These are phyloP conservation scores for Euleptes europaea DNA, from an alignment of 2,113 vertebrate genomes.

Conservation along the genomic window DNA sequence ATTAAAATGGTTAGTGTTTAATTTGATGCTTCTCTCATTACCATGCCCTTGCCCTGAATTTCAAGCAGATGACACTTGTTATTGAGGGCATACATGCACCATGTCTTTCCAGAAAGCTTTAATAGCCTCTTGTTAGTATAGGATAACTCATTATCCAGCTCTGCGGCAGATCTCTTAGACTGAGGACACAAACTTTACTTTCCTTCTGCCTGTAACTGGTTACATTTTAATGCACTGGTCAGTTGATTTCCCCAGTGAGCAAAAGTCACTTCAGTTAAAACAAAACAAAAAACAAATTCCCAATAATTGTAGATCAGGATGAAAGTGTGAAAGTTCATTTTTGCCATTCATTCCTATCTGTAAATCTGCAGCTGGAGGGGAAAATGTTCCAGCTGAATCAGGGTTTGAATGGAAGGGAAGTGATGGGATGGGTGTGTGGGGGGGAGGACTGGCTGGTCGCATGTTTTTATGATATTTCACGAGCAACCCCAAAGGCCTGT, in stretches of 20 bases:
- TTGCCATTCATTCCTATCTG: neutral
- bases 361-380: neutral
- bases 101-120: neutral
- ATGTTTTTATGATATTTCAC: neutral
- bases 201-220: neutral
- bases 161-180: neutral
- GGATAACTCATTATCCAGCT: neutral
- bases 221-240: constrained; percentile 1
- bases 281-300: too few species aligned
- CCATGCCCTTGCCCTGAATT: constrained; percentile 13
- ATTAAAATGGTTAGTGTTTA: neutral
- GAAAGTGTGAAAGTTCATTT: neutral
- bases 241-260: neutral
- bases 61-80: neutral
- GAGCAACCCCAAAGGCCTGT: neutral
- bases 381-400: neutral
- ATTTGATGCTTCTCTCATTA: neutral
- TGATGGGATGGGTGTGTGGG: neutral
- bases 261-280: too few species aligned
- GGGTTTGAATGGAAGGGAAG: too few species aligned
- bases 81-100: fast-evolving
- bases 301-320: neutral
- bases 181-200: neutral
- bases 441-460: neutral
- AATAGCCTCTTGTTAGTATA: constrained; percentile 1